Evolutionary conservation across 2,888 invertebrate species (phyloP).

Genomic region (Cataglyphis livida): DNA sequence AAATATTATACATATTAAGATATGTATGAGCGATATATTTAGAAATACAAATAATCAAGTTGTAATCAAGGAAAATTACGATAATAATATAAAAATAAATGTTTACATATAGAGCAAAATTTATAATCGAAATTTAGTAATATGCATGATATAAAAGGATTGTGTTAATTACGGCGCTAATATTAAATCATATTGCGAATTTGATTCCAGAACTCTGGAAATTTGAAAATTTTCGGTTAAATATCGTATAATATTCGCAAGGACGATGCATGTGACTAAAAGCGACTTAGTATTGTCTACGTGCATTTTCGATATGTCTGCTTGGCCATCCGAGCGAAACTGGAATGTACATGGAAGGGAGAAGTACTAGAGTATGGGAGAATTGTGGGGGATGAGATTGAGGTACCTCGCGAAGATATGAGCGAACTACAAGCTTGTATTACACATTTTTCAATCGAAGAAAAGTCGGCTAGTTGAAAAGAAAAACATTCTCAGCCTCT

Average conservation of each 20-base stretch:
- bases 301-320: constrained; percentile 61
- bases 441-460: constrained; percentile 66
- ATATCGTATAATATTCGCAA: constrained; percentile 54
- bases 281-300: constrained; percentile 51
- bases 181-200: constrained; percentile 2
- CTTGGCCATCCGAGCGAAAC: constrained; percentile 56
- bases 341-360: constrained; percentile 50
- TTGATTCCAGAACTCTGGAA: constrained; percentile 67
- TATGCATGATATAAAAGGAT: not conserved
- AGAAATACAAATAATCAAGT: not conserved
- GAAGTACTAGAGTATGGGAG: constrained; percentile 5
- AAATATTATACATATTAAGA: not conserved
- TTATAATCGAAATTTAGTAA: constrained; percentile 12
- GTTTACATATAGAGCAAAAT: not conserved
- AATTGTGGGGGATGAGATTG: constrained; percentile 1
- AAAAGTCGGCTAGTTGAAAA: constrained; percentile 40
- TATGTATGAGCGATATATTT: not conserved
- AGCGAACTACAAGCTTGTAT: constrained; percentile 61
- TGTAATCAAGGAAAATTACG: not conserved
- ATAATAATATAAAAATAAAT: not conserved
- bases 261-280: constrained; percentile 41
- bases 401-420: constrained; percentile 21
- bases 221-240: constrained; percentile 69
- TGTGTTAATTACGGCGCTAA: not conserved
- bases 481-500: constrained; percentile 1